Evolutionary conservation across 2,888 invertebrate species (phyloP).

Genomic region (Acanthopleura granulata): DNA sequence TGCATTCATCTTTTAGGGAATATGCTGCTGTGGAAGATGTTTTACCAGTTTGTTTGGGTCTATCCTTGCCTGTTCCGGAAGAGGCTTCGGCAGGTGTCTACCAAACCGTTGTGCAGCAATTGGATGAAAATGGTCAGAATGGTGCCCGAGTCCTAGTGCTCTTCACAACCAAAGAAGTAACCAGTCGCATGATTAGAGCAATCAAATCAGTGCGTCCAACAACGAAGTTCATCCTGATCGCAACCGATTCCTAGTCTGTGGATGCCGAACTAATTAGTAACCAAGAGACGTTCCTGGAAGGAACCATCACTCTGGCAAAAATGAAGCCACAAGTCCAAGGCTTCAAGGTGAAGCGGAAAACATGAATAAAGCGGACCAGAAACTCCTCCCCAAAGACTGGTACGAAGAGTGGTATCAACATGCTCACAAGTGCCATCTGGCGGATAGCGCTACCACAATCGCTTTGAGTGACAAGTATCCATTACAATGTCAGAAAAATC

Average conservation of each 20-base stretch:
- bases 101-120: constrained; percentile 9
- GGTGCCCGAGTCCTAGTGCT: constrained; percentile 60
- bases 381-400: constrained; percentile 66
- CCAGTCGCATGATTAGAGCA: constrained; percentile 37
- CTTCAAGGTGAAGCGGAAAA: constrained; percentile 53
- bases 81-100: neutral
- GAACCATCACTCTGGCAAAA: constrained; percentile 31
- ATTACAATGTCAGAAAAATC: neutral
- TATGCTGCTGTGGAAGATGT: neutral
- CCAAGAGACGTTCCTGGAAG: constrained; percentile 29
- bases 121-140: constrained; percentile 27
- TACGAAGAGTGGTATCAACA: constrained; percentile 69
- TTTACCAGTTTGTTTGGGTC: neutral
- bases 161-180: constrained; percentile 39
- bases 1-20: neutral
- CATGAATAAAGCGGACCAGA: constrained; percentile 39
- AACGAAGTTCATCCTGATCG: constrained; percentile 49
- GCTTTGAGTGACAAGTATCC: neutral
- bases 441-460: neutral
- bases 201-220: constrained; percentile 41
- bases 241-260: constrained; percentile 45
- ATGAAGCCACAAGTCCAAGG: constrained; percentile 28
- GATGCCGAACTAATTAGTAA: constrained; percentile 24
- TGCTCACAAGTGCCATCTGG: constrained; percentile 47
- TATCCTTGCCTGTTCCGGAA: neutral